Evolutionary conservation across 2,113 vertebrate genomes (phyloP), one percentile per base, ranked within the genome.

Genomic region (Anarrhichthys ocellatus): DNA sequence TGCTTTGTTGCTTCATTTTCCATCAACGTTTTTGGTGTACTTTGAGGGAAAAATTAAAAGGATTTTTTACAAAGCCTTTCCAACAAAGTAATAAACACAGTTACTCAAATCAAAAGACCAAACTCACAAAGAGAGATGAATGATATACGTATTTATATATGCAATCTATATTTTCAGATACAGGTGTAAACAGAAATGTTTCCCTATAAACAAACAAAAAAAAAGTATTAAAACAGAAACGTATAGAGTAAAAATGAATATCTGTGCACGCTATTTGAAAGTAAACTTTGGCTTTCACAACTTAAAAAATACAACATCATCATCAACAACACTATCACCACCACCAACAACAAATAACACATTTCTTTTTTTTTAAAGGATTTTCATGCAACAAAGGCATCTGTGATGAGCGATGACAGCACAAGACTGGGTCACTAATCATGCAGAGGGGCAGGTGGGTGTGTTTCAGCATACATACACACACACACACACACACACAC

Each of bases 361-460:
- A 58, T 62, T 64, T 64, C 3, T 62, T 4, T 73, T 58, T 56
- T 68, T 52, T 63, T 3, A 89, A 86, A 88, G 50, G 56, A 88
- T 91, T 93, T 93, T 88, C 94, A 96, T 95, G 95, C 95, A 95
- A 94, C 92, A 92, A 94, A 96, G 93, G 93, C 91, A 91, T 85
- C 92, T 85, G 92, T 90, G 92, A 94, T 86, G 78, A 91, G 87
- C 64, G 67, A 89, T 52, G 67, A 90, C 56, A 82, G 86, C 78
- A 84, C 62, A 29, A 73, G 83, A 34, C 34, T 5, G 5, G 5
- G 88, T 92, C 69, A 87, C 84, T 50, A 76, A 91, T 71, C 64
- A 88, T 66, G 78, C 76, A 69, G 75, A 90, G 71, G 58, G 78
- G 84, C 84, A 80, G 80, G 66, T 68, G 50, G 83, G 88, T 82